These are phyloP conservation scores for Diadophis punctatus DNA, from an alignment of 2,113 vertebrate species.

Conservation along the genomic window DNA sequence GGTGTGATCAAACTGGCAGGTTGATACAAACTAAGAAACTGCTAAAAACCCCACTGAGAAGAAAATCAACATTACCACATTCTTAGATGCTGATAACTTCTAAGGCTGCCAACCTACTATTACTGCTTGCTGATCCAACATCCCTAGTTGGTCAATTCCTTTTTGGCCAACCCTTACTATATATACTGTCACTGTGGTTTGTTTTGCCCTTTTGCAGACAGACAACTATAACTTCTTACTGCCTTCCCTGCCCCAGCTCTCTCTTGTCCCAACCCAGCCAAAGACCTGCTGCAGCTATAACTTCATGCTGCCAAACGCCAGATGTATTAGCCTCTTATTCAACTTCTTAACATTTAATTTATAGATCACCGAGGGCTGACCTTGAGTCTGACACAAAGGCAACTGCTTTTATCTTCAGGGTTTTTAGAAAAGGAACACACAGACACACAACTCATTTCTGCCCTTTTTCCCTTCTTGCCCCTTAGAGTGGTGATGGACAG, in stretches of 20 bases:
- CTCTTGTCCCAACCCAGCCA: neutral
- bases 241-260: neutral
- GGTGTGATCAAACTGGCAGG: neutral
- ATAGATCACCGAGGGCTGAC: neutral
- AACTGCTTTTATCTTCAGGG: neutral
- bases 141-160: neutral
- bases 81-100: neutral
- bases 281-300: neutral
- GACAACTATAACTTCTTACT: neutral
- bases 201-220: neutral
- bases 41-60: neutral
- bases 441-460: neutral
- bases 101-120: neutral
- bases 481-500: neutral
- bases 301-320: neutral
- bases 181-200: too few relatives aligned
- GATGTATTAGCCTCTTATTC: neutral
- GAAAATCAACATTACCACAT: neutral
- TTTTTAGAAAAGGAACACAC: neutral
- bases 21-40: slow-evolving; percentile 21
- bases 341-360: neutral
- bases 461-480: neutral
- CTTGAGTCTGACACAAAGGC: neutral
- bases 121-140: neutral
- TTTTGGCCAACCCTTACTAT: neutral